Conservation (phyloP, 64 coral and sea anemone species). For the Porites australiensis region DNA sequence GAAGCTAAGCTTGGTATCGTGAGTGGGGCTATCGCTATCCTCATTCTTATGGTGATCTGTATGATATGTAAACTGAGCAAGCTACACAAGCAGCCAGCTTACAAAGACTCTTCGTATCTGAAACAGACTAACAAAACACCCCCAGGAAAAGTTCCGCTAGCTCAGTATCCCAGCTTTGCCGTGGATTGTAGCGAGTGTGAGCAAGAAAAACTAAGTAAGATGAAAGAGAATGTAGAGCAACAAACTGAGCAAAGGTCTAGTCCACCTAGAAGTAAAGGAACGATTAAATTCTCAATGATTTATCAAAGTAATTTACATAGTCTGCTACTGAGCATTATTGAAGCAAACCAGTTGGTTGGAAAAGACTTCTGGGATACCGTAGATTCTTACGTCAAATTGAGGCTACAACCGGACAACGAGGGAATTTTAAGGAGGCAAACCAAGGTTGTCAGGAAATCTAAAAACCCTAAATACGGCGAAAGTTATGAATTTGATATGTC, state of each 20-base stretch:
- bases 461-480: conserved; percentile 72
- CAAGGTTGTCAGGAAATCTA: conserved; percentile 65
- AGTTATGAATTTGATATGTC: conserved; percentile 64
- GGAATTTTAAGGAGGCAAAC: conserved; percentile 62
- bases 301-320: conserved; percentile 62
- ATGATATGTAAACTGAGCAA: conserved; percentile 91
- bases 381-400: conserved; percentile 81
- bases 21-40: conserved; percentile 79
- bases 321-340: conserved; percentile 69
- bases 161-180: conserved; percentile 15
- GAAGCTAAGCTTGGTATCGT: conserved; percentile 91
- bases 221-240: conserved; percentile 15
- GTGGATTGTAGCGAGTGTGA: conserved; percentile 75
- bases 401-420: conserved; percentile 63
- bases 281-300: conserved; percentile 79
- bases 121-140: neutral
- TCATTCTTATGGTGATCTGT: conserved; percentile 90
- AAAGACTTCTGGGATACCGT: conserved; percentile 96
- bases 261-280: conserved; percentile 67
- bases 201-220: conserved; percentile 33
- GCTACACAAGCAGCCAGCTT: conserved; percentile 53
- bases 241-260: conserved; percentile 36
- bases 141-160: conserved; percentile 27
- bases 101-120: conserved; percentile 30
- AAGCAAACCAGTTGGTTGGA: conserved; percentile 79